Conservation (phyloP, 1,140 invertebrate species). For the Halesus radiatus region DNA sequence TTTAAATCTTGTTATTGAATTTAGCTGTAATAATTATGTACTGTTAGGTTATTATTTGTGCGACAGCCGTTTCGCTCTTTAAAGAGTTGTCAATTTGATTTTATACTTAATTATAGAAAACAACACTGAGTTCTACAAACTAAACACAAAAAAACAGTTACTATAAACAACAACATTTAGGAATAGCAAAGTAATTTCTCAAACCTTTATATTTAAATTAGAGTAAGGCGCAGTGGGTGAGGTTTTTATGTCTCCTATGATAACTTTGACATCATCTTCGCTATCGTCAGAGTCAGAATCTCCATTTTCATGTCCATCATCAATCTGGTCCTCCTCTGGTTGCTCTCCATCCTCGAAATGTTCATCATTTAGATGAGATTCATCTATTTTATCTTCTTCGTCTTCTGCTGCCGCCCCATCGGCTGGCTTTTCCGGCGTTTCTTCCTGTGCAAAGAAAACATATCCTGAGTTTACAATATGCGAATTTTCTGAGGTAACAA, state of each 20-base stretch:
- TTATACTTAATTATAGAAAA: no score
- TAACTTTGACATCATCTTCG: constrained; percentile 87
- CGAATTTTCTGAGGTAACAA: no score
- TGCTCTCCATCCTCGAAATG: constrained; percentile 70
- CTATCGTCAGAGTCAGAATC: constrained; percentile 83
- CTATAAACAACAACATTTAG: no score
- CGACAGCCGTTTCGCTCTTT: no score
- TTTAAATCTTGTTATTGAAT: no score
- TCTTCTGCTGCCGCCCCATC: constrained; percentile 47
- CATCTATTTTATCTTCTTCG: constrained; percentile 67
- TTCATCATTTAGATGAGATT: constrained; percentile 67
- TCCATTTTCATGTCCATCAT: constrained; percentile 75
- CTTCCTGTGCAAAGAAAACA: constrained; percentile 17
- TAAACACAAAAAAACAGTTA: no score
- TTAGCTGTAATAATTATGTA: no score
- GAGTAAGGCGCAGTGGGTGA: constrained; percentile 73
- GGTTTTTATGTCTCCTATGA: constrained; percentile 87
- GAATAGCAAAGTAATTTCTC: not conserved
- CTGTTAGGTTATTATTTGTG: no score
- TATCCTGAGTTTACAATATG: no score
- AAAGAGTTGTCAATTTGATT: no score
- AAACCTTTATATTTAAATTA: constrained; percentile 75
- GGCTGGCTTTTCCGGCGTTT: not conserved
- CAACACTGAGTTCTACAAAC: no score
- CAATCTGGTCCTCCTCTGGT: constrained; percentile 72